Percentiles rank a stretch among this genome's conserved stretches.
These are phyloP conservation scores for Mus musculus DNA, from an alignment of 2,113 vertebrate genomes.

Conservation along the genomic window DNA sequence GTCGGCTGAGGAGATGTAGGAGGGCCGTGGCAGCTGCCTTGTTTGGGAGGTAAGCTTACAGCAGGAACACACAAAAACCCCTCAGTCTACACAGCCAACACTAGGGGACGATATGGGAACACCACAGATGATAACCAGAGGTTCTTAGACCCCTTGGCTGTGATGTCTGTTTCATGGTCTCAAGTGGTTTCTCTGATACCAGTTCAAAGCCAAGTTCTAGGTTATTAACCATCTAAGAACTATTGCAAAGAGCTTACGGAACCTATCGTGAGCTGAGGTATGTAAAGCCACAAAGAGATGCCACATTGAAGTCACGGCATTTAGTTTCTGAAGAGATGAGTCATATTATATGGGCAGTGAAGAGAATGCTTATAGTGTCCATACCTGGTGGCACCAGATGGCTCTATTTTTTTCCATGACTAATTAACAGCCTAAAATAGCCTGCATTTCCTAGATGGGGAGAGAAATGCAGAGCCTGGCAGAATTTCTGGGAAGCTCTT, in stretches of 20 bases:
- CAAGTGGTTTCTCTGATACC: conserved; percentile 61
- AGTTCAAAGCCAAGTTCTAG: background rate
- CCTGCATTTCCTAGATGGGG: conserved; percentile 60
- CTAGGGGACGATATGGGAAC: rapidly evolving
- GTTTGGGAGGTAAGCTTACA: background rate
- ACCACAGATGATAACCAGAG: conserved; percentile 12
- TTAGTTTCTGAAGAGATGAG: background rate
- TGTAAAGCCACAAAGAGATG: background rate
- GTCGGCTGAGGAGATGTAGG: background rate
- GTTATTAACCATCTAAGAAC: conserved; percentile 48
- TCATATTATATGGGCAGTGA: background rate
- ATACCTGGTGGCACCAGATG: conserved; percentile 52
- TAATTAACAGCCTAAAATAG: conserved; percentile 62
- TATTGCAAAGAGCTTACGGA: conserved; percentile 54
- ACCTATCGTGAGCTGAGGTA: background rate
- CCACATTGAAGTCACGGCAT: background rate
- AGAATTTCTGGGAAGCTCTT: conserved; percentile 64
- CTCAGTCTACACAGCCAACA: background rate
- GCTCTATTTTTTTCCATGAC: conserved; percentile 36
- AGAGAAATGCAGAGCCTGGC: conserved; percentile 65
- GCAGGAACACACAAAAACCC: rapidly evolving
- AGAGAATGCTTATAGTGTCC: background rate
- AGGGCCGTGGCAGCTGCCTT: background rate
- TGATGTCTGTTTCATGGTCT: background rate
- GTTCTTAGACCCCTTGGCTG: conserved; percentile 26